A percentile compares a stretch with the other conserved stretches of the same genome.
These are phyloP conservation scores for Metallyticus violacea DNA, from an alignment of 2,888 invertebrate genomes.

Conservation along the genomic window DNA sequence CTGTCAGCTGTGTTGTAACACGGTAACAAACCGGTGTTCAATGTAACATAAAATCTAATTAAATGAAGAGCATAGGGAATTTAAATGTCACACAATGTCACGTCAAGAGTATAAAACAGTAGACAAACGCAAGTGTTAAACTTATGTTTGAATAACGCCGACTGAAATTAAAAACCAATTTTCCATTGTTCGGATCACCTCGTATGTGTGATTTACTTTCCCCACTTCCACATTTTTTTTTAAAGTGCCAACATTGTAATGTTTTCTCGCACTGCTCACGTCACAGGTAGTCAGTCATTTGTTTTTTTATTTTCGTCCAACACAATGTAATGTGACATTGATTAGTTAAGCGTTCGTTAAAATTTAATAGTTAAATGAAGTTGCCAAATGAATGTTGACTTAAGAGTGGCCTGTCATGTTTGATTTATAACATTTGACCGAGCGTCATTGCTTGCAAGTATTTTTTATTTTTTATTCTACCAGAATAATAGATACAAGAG, in stretches of 20 bases:
- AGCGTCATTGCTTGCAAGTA: no score
- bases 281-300: neutral
- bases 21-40: no score
- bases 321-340: neutral
- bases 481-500: no score
- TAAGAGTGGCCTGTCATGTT: neutral
- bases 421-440: neutral
- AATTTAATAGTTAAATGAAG: neutral
- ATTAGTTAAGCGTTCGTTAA: neutral
- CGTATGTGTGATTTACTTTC: neutral
- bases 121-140: neutral
- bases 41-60: no score
- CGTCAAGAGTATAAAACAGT: neutral
- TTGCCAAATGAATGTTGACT: neutral
- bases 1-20: no score
- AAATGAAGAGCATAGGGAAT: neutral
- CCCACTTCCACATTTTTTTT: neutral
- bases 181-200: neutral
- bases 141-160: neutral
- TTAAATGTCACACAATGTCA: neutral
- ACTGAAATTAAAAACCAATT: conserved; percentile 11
- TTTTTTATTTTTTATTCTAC: no score
- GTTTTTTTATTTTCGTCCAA: neutral
- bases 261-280: neutral
- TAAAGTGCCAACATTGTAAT: neutral